These are phyloP conservation scores for Tetrao urogallus DNA, from an alignment of 2,113 vertebrate genomes.

Conservation along the genomic window DNA sequence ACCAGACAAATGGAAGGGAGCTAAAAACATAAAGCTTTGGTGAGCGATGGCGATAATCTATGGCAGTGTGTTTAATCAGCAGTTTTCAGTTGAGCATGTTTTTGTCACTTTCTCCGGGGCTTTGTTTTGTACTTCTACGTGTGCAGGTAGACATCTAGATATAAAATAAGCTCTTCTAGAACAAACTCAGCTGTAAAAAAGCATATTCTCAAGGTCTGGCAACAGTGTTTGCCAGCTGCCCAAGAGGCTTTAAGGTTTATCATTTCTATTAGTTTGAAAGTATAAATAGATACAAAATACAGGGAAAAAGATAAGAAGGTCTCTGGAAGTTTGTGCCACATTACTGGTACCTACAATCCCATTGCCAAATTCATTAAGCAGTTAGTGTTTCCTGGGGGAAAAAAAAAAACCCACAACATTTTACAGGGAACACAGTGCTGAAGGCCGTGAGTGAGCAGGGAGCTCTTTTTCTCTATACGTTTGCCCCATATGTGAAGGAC, in stretches of 20 bases:
- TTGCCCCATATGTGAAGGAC: not conserved
- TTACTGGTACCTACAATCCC: not conserved
- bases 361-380: not conserved
- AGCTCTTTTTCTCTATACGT: not conserved
- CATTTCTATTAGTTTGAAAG: not conserved
- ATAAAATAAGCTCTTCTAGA: constrained; percentile 6
- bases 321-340: not conserved
- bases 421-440: not conserved
- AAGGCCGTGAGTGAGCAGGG: fast-evolving
- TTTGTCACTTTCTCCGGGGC: constrained; percentile 75
- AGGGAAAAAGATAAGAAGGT: not conserved
- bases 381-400: not conserved
- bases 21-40: not conserved
- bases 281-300: not conserved
- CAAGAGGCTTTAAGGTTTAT: not conserved
- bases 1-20: constrained; percentile 32
- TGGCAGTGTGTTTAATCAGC: constrained; percentile 27
- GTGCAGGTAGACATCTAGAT: not conserved
- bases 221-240: not conserved
- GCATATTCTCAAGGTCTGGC: not conserved
- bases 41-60: not conserved
- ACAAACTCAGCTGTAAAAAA: constrained; percentile 28
- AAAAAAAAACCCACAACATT: not conserved
- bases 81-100: constrained; percentile 76
- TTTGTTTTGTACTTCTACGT: constrained; percentile 55